phyloP scores from a whole-genome alignment of 2,888 invertebrate species.

The Pogonocherus hispidulus region DNA sequence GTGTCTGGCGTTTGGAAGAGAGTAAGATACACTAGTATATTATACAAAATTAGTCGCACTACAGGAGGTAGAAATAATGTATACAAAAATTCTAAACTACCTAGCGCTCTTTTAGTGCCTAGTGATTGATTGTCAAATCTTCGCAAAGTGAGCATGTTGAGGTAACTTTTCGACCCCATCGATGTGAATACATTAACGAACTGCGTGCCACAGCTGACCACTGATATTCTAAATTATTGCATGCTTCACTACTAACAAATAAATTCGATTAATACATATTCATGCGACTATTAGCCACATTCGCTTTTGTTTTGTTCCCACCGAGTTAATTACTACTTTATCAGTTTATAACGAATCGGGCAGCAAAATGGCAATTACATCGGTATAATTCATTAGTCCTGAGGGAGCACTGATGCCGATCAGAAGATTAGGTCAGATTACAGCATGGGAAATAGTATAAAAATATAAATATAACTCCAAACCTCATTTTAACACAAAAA shows the following conservation, averaged over 20 bases:
- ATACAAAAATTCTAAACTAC: too few species aligned
- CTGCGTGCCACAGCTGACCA: not conserved
- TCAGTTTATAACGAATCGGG: conserved; percentile 15
- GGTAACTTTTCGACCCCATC: too few species aligned
- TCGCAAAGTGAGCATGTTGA: too few species aligned
- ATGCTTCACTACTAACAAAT: not conserved
- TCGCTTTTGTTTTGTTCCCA: conserved; percentile 21
- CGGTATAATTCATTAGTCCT: conserved; percentile 21
- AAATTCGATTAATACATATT: conserved; percentile 30
- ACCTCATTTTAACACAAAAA: too few species aligned
- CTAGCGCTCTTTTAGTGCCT: too few species aligned
- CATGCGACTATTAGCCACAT: conserved; percentile 22
- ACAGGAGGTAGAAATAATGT: too few species aligned
- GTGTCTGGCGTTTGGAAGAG: not conserved
- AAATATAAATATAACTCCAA: too few species aligned
- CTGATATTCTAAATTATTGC: not conserved
- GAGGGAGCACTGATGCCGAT: conserved; percentile 11
- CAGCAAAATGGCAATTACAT: conserved; percentile 30
- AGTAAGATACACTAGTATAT: too few species aligned
- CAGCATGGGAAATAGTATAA: not conserved
- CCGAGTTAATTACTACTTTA: conserved; percentile 24
- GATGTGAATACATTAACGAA: not conserved
- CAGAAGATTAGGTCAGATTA: not conserved
- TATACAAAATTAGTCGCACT: too few species aligned
- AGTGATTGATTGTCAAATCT: too few species aligned